Evolutionary conservation across 2,113 vertebrate genomes (phyloP), one percentile per base, ranked within the genome.

Genomic region (Nothobranchius furzeri): DNA sequence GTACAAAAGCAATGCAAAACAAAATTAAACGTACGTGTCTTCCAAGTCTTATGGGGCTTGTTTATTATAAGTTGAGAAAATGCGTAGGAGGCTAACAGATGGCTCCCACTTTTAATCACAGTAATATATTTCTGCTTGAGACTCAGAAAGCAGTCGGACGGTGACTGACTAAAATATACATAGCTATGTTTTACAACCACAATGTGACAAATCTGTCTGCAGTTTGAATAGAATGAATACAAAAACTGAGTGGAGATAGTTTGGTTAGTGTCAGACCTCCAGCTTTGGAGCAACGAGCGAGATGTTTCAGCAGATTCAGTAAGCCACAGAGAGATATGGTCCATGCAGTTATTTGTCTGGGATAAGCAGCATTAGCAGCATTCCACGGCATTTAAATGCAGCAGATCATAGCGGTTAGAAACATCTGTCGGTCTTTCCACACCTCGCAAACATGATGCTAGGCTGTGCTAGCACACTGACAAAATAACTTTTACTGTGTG

Each of bases 351-450:
- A 36, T 72, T 85, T 72, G 24, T 82, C 55, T 12, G 70, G 60
- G 77, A 74, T 79, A 69, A 83, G 70, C 79, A 81, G 83, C 93
- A 95, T 86, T 77, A 79, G 94, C 94, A 95, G 94, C 95, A 97
- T 97, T 97, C 95, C 95, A 96, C 94, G 94, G 92, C 89, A 91
- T 94, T 87, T 93, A 94, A 93, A 94, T 94, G 93, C 94, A 95
- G 94, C 94, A 94, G 91, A 90, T 81, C 92, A 95, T 95, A 94
- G 91, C 83, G 76, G 81, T 93, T 80, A 87, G 76, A 93, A 68
- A 93, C 89, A 86, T 95, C 94, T 94, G 92, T 91, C 87, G 1
- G 64, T 24, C 0, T 70, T 76, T 72, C 77, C 66, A 68, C 70
- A 75, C 63, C 68, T 76, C 51, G 54, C 52, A 61, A 77, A 9